Evolutionary conservation across 1,140 invertebrate species (phyloP), one percentile per base, ranked within the genome.

Genomic region (Coelopa frigida): DNA sequence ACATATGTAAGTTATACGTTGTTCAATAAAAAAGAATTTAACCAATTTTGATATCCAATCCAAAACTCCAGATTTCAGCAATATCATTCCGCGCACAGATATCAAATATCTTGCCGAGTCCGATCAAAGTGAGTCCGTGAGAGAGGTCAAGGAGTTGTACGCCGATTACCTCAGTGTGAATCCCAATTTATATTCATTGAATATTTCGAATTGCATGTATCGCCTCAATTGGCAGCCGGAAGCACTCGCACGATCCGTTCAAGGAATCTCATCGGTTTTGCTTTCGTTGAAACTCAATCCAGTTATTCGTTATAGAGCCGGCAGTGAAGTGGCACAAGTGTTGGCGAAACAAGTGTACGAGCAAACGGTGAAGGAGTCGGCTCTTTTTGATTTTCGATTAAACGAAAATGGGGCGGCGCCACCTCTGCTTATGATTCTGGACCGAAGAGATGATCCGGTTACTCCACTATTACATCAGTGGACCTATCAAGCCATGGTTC

Each of bases 401-500:
- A 76, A 83, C 54, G 77, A 82, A 21, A 81, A 79, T 66, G 67
- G 72, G 17, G 53, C 55, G 17, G 73, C 81, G 0, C 73, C 79
- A 4, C 85, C 92, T 2, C 68, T 94, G 48, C 63, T 98, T 42
- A 62, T 98, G 2, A 87, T 98, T 52, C 61, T 98, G 11, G 94
- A 98, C 66, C 76, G 94, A 55, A 75, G 87, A 58, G 87, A 91
- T 70, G 97, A 99, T 77, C 85, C 93, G 1, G 83, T 99, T 0
- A 98, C 97, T 3, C 96, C 96, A 1, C 70, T 99, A 36, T 70
- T 99, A n/a, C 97, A 92, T 74, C 95, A 94, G 78, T 99, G 97
- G 97, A 99, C 95, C 0, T 99, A 99, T 73, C 95, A 99, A 72
- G 95, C 95, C 7, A 99, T 99, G 96, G 93, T 99, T 3, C 96